Percentiles rank a stretch among this genome's conserved stretches.
phyloP scores from a whole-genome alignment of 1,140 invertebrate genomes.

The Melitaea cinxia region DNA sequence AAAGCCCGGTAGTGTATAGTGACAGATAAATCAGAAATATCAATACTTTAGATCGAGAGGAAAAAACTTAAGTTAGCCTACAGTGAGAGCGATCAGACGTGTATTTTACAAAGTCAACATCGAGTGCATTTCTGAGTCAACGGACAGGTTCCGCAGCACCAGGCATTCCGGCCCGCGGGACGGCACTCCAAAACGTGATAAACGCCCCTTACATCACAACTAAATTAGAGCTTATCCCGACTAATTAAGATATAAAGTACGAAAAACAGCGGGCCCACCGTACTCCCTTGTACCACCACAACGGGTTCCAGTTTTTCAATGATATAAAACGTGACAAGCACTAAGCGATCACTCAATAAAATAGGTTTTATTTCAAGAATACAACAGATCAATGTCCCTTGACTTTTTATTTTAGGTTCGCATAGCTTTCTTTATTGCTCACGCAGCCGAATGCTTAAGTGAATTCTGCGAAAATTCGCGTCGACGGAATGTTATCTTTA shows the following conservation, averaged over 20 bases:
- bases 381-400: constrained; percentile 70
- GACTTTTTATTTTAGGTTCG: constrained; percentile 56
- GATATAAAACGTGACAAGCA: constrained; percentile 71
- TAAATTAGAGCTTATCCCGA: constrained; percentile 50
- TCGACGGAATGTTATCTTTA: constrained; percentile 33
- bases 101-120: constrained; percentile 64
- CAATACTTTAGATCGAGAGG: constrained; percentile 16
- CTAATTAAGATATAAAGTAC: constrained; percentile 52
- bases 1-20: constrained; percentile 14
- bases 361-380: constrained; percentile 68
- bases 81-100: constrained; percentile 59
- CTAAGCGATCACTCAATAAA: constrained; percentile 72
- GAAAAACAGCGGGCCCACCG: constrained; percentile 37
- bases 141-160: constrained; percentile 69
- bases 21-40: constrained; percentile 28
- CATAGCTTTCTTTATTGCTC: constrained; percentile 59
- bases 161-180: constrained; percentile 65
- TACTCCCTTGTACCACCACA: constrained; percentile 63
- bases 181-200: constrained; percentile 42
- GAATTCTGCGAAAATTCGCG: constrained; percentile 49
- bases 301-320: constrained; percentile 60
- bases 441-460: constrained; percentile 57
- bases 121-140: constrained; percentile 67
- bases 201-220: constrained; percentile 38
- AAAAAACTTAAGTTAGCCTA: constrained; percentile 19